A percentile compares a stretch with the other conserved stretches of the same genome.
Conservation (phyloP, 2,113 vertebrate genomes). For the Microtus ochrogaster region DNA sequence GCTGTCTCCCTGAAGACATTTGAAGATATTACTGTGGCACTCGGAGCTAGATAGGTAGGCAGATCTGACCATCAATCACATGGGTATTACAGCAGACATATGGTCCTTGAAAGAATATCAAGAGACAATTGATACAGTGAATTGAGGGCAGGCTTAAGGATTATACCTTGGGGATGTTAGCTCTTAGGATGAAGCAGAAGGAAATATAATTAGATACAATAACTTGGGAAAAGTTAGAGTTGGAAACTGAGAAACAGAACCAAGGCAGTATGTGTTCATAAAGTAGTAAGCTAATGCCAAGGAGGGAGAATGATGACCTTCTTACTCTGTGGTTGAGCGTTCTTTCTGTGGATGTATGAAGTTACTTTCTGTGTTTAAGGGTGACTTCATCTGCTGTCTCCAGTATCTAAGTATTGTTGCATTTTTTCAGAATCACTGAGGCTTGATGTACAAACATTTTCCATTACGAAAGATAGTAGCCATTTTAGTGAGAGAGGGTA, state of each 20-base stretch:
- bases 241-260: background rate
- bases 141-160: background rate
- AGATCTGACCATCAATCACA: background rate
- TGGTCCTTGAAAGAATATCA: conserved; percentile 13
- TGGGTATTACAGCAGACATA: background rate
- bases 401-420: background rate
- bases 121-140: conserved; percentile 17
- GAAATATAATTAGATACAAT: background rate
- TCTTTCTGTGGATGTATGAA: background rate
- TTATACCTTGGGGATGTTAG: background rate
- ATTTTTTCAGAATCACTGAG: background rate
- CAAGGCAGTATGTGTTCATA: background rate
- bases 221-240: background rate
- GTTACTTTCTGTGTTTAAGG: background rate
- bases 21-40: background rate
- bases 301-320: background rate
- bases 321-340: background rate
- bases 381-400: background rate
- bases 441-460: background rate
- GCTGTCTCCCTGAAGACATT: background rate
- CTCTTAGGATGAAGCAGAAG: background rate
- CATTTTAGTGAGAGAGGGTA: background rate
- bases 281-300: background rate
- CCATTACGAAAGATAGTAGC: background rate
- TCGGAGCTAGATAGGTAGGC: background rate